Evolutionary conservation across 2,113 vertebrate species (phyloP).

Genomic region (Prionailurus bengalensis): DNA sequence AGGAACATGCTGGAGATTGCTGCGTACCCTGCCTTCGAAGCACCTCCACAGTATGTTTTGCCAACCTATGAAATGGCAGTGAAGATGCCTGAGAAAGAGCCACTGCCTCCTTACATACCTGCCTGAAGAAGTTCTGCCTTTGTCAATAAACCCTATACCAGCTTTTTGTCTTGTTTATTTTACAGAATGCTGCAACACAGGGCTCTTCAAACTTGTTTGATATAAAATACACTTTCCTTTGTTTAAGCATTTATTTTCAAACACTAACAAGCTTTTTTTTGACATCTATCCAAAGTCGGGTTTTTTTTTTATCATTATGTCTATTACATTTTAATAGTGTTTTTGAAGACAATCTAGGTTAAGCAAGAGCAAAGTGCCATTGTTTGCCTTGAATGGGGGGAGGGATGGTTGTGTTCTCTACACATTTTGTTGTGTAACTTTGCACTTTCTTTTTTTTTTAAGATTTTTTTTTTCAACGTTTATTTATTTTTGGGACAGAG

Average conservation of each 20-base stretch:
- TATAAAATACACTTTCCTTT: constrained; percentile 82
- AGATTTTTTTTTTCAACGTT: no score
- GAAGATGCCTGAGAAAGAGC: constrained; percentile 97
- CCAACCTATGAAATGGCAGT: constrained; percentile 99
- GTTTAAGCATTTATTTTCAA: constrained; percentile 87
- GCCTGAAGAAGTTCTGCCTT: constrained; percentile 85
- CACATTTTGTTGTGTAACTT: constrained; percentile 81
- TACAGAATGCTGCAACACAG: constrained; percentile 87
- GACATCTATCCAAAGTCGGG: constrained; percentile 65
- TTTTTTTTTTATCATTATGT: constrained; percentile 73
- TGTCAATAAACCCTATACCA: constrained; percentile 84
- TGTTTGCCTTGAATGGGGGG: constrained; percentile 81
- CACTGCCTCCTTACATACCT: constrained; percentile 94
- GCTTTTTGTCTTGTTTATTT: constrained; percentile 86
- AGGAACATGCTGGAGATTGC: constrained; percentile 95
- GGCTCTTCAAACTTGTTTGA: constrained; percentile 86
- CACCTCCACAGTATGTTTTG: constrained; percentile 96
- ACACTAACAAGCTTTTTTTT: constrained; percentile 87
- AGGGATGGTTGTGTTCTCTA: constrained; percentile 77
- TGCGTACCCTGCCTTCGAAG: constrained; percentile 96
- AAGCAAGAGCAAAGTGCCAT: constrained; percentile 80
- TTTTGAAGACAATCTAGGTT: constrained; percentile 86
- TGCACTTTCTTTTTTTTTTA: constrained; percentile 84
- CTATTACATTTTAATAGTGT: constrained; percentile 79
- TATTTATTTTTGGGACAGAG: no score